A percentile compares a stretch with the other conserved stretches of the same genome.
These are phyloP conservation scores for Pampusana beccarii DNA, from an alignment of 2,113 vertebrate genomes.

Conservation along the genomic window DNA sequence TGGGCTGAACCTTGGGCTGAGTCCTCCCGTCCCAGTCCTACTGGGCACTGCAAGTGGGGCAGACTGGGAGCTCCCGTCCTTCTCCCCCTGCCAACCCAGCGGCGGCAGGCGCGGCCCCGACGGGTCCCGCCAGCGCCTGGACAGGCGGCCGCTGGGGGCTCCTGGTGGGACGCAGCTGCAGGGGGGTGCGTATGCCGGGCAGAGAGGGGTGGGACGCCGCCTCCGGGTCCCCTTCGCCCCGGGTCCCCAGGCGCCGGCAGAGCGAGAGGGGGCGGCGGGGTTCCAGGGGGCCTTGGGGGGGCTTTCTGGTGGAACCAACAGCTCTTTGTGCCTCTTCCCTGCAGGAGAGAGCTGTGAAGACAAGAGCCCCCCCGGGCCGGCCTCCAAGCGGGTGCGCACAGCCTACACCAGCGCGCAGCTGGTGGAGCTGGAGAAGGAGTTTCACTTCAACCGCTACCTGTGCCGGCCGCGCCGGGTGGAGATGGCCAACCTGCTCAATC, in stretches of 20 bases:
- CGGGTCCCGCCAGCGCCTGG: background rate
- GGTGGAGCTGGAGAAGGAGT: conserved; percentile 98
- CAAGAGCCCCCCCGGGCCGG: conserved; percentile 95
- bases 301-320: background rate
- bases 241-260: background rate
- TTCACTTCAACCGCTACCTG: conserved; percentile 97
- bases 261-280: background rate
- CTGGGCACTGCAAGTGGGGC: background rate
- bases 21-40: background rate
- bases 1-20: background rate
- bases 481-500: conserved; percentile 97
- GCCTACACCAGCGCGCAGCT: conserved; percentile 97
- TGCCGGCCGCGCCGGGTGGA: conserved; percentile 96
- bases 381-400: conserved; percentile 96
- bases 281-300: background rate
- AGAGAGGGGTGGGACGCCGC: background rate
- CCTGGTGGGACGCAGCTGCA: background rate
- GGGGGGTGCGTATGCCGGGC: background rate
- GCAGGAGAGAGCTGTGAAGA: conserved; percentile 95
- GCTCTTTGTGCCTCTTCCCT: background rate
- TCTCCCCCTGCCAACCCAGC: background rate
- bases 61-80: background rate
- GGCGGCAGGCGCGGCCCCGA: background rate
- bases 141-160: background rate
- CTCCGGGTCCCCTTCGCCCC: background rate